Evolutionary conservation across 2,888 invertebrate species (phyloP), one percentile per base, ranked within the genome.

Genomic region (Trissoscelio sp.): DNA sequence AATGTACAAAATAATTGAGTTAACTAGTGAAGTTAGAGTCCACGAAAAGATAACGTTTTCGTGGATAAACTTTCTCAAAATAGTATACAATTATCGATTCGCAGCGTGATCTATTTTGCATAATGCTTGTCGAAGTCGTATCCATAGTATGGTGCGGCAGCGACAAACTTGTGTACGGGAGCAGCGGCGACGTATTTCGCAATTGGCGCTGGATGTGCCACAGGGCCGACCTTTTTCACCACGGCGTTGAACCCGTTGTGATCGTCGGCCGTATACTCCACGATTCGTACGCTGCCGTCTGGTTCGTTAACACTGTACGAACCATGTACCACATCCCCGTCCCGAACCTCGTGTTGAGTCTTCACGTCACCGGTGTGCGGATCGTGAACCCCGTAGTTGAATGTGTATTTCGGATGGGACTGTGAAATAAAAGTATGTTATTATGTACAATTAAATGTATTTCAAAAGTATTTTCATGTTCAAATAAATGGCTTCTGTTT

Each of bases 221-320:
- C 86, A 2, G 88, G 88, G 5, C 88, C 89, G 57, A 89, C 87
- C 66, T 88, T 89, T 83, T 88, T 89, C 16, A 89, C 89, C 3
- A 89, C 87, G 9, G 89, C 89, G 79, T 89, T 89, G 67, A 89
- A 89, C 55, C 88, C 89, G 79, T 88, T 89, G 83, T 88, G 87
- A 72, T 88, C 88, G 81, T 89, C 89, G 3, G 88, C 89, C 2
- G 88, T 88, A 69, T 89, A 89, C 69, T 89, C 88, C 51, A 89
- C 89, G 44, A 89, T 86, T 37, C 89, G 86, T 12, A 89, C 86
- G 44, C 88, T 88, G 46, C 89, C 89, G 74, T 89, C 89, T 22
- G 89, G 88, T 51, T 89, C 88, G 83, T 88, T 88, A 34, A 89
- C 84, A 28, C 87, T 87, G 83, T 89, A 89, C 2, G 88, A 88